Evolutionary conservation across 2,888 invertebrate genomes (phyloP), one percentile per base, ranked within the genome.

Genomic region (Amblyjoppa proteus): DNA sequence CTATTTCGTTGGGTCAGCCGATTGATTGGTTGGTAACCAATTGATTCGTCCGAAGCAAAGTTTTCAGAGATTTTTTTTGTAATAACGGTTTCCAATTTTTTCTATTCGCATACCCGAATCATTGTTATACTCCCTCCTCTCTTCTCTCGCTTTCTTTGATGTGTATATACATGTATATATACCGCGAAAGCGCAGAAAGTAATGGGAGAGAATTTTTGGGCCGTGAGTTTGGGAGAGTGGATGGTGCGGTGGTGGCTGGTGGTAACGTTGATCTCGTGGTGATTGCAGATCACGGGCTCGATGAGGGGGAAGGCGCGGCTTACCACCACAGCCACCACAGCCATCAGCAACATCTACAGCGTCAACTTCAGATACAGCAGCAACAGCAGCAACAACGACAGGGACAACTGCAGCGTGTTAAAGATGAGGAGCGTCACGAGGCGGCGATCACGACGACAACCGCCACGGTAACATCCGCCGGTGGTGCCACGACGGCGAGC

Each of bases 221-320:
- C 58, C 66, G 83, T 84, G 88, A 89, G 86, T 82, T 76, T 80
- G 88, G 88, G 88, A 87, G 87, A 53, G 56, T 79, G 88, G 90
- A 89, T 84, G 79, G 87, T 89, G 90, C 89, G 92, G 92, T 92
- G 92, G 92, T 93, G 93, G 93, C 92, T 92, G 93, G 93, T 92
- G 93, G 94, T 94, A 93, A 93, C 93, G 91, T 92, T 93, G 93
- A 92, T 93, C 92, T 93, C 93, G 93, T 94, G 93, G 94, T 94
- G 94, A 93, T 94, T 94, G 92, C 94, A 94, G 94, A 94, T 94
- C 93, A 92, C 91, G 93, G 92, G 90, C 91, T 92, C 90, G 91
- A 91, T 91, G 93, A 92, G 87, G 91, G 90, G 88, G 93, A 92
- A 88, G 92, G 91, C 90, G 91, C 92, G 90, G 91, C 91, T 91